Percentiles rank a stretch among this genome's conserved stretches.
Conservation (phyloP, 2,888 invertebrate genomes). For the Drosophila colorata region DNA sequence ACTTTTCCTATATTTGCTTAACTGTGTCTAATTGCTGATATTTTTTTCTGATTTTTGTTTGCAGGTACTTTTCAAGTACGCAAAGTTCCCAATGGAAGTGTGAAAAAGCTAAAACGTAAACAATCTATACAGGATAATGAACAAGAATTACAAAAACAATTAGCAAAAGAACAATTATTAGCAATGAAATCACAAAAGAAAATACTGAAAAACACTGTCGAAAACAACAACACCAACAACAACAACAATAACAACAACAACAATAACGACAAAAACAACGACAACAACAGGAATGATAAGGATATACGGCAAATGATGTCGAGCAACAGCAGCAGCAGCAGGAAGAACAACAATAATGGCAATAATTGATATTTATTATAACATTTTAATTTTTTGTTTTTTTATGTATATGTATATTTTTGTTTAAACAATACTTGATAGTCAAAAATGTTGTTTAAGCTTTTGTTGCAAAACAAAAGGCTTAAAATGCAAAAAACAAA, state of each 20-base stretch:
- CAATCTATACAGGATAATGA: constrained; percentile 8
- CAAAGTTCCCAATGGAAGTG: constrained; percentile 45
- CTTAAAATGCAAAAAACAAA: constrained; percentile 18
- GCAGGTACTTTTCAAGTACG: constrained; percentile 48
- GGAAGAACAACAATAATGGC: constrained; percentile 37
- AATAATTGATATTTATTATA: constrained; percentile 69
- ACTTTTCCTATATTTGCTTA: constrained; percentile 41
- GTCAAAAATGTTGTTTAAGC: constrained; percentile 44
- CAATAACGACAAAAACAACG: constrained; percentile 24
- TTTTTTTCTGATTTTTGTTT: constrained; percentile 24
- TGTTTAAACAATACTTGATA: constrained; percentile 56
- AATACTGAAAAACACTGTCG: too few species aligned
- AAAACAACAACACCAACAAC: constrained; percentile 26
- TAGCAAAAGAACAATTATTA: too few species aligned
- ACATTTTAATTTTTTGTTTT: constrained; percentile 59
- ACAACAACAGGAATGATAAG: constrained; percentile 24
- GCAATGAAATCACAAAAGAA: too few species aligned
- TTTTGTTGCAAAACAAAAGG: constrained; percentile 31
- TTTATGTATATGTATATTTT: constrained; percentile 51
- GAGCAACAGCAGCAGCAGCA: constrained; percentile 20
- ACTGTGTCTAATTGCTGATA: constrained; percentile 50
- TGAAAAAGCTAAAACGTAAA: constrained; percentile 55
- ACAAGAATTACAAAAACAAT: background rate
- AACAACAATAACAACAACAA: constrained; percentile 25
- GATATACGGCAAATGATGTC: too few species aligned